A percentile compares a stretch with the other conserved stretches of the same genome.
These are phyloP conservation scores for Lophotriccus pileatus DNA, from an alignment of 2,797 vertebrate genomes.

Conservation along the genomic window DNA sequence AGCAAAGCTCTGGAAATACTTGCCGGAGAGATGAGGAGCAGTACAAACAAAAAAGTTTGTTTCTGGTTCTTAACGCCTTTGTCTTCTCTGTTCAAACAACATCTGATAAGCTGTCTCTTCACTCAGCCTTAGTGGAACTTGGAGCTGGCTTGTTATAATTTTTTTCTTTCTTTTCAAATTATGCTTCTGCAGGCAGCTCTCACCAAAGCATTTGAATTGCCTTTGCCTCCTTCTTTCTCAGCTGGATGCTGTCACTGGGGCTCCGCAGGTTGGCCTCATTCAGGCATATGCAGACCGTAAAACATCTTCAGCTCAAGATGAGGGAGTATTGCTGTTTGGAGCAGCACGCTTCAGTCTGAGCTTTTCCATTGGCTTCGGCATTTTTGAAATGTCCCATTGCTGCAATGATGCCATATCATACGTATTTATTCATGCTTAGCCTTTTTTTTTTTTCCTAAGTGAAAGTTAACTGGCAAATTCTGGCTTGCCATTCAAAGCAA, in stretches of 20 bases:
- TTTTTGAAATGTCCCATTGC: not conserved
- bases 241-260: not conserved
- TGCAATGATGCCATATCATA: not conserved
- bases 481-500: not conserved
- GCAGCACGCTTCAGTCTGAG: not conserved
- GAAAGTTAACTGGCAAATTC: slow-evolving; percentile 44
- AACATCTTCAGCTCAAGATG: not conserved
- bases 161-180: not conserved
- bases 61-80: not conserved
- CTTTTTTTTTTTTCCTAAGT: not conserved
- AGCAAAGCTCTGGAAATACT: not conserved
- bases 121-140: not conserved
- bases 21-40: not conserved
- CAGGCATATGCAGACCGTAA: not conserved
- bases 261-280: not conserved
- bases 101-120: not conserved
- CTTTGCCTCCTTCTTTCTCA: not conserved
- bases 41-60: not conserved
- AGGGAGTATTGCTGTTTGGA: not conserved
- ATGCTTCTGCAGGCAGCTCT: not conserved
- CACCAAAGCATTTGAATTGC: not conserved
- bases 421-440: not conserved
- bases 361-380: not conserved
- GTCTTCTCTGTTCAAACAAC: not conserved
- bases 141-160: not conserved